Percentiles rank a stretch among this genome's conserved stretches.
These are phyloP conservation scores for Melipona beecheii DNA, from an alignment of 2,888 invertebrate species.

Conservation along the genomic window DNA sequence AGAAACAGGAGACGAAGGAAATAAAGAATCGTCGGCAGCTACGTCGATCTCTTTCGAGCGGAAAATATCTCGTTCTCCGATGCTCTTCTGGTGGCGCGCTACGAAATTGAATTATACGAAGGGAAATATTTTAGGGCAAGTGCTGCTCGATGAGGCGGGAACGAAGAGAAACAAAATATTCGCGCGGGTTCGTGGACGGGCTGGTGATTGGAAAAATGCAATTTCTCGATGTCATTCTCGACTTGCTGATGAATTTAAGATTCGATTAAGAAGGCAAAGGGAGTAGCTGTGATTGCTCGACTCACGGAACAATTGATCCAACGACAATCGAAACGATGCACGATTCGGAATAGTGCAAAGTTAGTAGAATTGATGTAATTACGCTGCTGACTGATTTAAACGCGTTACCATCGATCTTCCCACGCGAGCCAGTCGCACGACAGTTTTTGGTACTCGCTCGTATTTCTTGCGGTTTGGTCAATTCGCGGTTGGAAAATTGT, in stretches of 20 bases:
- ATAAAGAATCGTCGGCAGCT: neutral
- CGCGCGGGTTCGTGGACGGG: neutral
- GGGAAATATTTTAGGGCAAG: neutral
- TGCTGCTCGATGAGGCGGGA: neutral
- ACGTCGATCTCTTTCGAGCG: neutral
- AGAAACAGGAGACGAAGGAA: neutral
- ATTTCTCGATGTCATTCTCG: neutral
- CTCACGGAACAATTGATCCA: neutral
- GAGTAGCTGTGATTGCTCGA: neutral
- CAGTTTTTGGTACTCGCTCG: neutral
- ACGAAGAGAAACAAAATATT: neutral
- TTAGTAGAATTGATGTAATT: neutral
- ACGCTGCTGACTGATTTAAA: neutral
- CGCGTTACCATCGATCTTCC: no score
- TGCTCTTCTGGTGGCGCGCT: no score
- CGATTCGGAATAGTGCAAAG: neutral
- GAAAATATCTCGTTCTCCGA: slow-evolving; percentile 1
- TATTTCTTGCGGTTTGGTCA: neutral
- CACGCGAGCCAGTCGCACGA: neutral
- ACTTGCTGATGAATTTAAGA: no score
- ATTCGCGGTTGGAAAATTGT: neutral
- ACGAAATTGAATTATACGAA: neutral
- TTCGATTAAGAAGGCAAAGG: no score
- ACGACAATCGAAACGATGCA: neutral
- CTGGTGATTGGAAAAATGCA: neutral